Base-by-base conservation (phyloP, 1,140 invertebrate species). In the Conopomorpha cramerella region DNA sequence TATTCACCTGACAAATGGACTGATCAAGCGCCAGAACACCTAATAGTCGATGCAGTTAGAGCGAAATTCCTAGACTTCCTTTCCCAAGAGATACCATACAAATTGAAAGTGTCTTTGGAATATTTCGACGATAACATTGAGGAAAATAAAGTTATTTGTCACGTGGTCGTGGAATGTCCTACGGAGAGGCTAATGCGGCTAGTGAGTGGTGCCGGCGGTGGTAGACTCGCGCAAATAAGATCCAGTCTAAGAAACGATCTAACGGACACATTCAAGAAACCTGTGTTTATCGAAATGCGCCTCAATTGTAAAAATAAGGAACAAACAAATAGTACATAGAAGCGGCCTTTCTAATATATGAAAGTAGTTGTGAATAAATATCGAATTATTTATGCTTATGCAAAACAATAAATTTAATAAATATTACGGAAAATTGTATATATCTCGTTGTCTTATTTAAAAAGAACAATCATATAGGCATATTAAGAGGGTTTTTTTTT, bases 51-150 rank as follows among this genome's bases (percentile, higher is more conserved):
- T 41, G 86, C 86, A 26, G 86, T 96, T 1, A 80, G 86, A 49
- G 89, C 92, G 14, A 89, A 87, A 50, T 76, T 95, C 10, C 59
- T 96, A 18, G 89, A 96, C 55, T 78, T 85, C 60, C 72, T 95
- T 29, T 81, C 84, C 1, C 78, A 92, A 45, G 91, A 95, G 76
- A 82, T 96, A 25, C 93, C 93, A 2, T 96, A 96, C 50, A 80
- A 74, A 32, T 56, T 94, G 1, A 62, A 81, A 40, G 79, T 86
- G 16, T 54, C 79, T 35, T 49, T 91, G 1, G 88, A 91, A 58
- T 84, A 85, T 59, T 87, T 85, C 54, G 82, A 87, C 41, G 60
- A 81, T 8, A 63, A 78, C 32, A 61, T 81, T 13, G 73, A 81
- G 49, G 81, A 53, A 78, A 81, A 84, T 46, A 72, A 74, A 37